Evolutionary conservation across 2,888 invertebrate genomes (phyloP), one percentile per base, ranked within the genome.

Genomic region (Sympetrum striolatum): DNA sequence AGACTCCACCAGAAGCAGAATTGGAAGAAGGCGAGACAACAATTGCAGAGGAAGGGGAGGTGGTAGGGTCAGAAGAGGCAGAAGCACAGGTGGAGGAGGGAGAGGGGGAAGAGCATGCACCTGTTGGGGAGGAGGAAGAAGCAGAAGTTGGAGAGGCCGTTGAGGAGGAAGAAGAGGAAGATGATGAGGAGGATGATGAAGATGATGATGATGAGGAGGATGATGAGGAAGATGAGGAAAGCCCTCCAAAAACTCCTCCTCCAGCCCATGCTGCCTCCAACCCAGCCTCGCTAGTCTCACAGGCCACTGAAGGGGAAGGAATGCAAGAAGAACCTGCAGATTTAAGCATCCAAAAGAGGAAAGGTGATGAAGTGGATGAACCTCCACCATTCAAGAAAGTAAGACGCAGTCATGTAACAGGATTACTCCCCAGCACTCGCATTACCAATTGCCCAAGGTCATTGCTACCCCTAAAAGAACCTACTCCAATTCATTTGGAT

Each of bases 141-240:
- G 53, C 48, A 14, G 64, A 60, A 6, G 48, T 5, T n/a, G 81
- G 22, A 37, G 31, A 25, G 64, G 79, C 91, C 91, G 91, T 91
- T 91, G 60, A 91, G 91, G 31, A 91, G 91, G 90, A 91, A 48
- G 91, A 92, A 91, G 91, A 90, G 91, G 92, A 90, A 92, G 92
- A 91, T 93, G 93, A 91, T 93, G 93, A 91, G 92, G 93, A 3
- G 92, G 93, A 64, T 92, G 93, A 22, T 93, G 93, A 82, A 91
- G 91, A 90, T 25, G 81, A 94, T 5, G 95, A 95, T 73, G 94
- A 94, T 91, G 94, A 93, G 91, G 93, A 93, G 80, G 95, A 96
- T 91, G 96, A 96, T 91, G 94, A 95, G 91, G 95, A 96, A 91
- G 95, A 94, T 93, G 96, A 96, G 93, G 93, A 96, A 90, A 95